phyloP scores from a whole-genome alignment of 2,888 invertebrate species.

The Anaspis maculata region DNA sequence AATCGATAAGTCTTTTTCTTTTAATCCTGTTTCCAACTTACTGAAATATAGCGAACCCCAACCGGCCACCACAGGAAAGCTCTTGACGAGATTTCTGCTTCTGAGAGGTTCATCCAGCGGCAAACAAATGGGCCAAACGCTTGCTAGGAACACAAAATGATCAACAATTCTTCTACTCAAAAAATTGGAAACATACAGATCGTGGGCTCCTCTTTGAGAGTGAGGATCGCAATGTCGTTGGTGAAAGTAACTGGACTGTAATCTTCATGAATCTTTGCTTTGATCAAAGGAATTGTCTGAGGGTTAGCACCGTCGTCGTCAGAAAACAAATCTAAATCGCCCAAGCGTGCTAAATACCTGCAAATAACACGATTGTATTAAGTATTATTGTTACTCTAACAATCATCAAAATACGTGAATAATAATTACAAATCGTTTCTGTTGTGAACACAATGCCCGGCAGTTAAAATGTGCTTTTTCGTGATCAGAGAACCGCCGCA shows the following conservation, averaged over 20 bases:
- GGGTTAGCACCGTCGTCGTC: slow-evolving; percentile 55
- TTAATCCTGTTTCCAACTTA: no score
- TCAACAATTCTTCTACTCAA: slow-evolving; percentile 1
- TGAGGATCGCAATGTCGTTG: slow-evolving; percentile 73
- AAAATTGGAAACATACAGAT: slow-evolving; percentile 40
- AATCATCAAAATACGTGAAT: no score
- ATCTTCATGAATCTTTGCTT: slow-evolving; percentile 55
- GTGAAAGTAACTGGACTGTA: slow-evolving; percentile 55
- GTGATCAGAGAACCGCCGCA: slow-evolving; percentile 66
- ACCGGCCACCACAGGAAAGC: slow-evolving; percentile 66
- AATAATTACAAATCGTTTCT: slow-evolving; percentile 54
- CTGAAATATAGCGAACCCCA: slow-evolving; percentile 70
- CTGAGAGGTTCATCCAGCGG: slow-evolving; percentile 51
- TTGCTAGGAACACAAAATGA: slow-evolving; percentile 43
- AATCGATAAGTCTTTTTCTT: slow-evolving; percentile 3
- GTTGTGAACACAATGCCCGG: slow-evolving; percentile 64
- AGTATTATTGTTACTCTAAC: slow-evolving; percentile 25
- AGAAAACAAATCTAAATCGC: slow-evolving; percentile 64
- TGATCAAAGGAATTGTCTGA: slow-evolving; percentile 54
- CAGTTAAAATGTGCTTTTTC: slow-evolving; percentile 64
- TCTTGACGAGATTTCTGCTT: slow-evolving; percentile 47
- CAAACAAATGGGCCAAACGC: slow-evolving; percentile 67
- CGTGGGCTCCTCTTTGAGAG: slow-evolving; percentile 39
- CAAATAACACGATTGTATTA: slow-evolving; percentile 16
- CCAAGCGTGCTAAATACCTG: slow-evolving; percentile 63